Evolutionary conservation across 2,888 invertebrate genomes (phyloP), one percentile per base, ranked within the genome.

Genomic region (Morinoia aosen): DNA sequence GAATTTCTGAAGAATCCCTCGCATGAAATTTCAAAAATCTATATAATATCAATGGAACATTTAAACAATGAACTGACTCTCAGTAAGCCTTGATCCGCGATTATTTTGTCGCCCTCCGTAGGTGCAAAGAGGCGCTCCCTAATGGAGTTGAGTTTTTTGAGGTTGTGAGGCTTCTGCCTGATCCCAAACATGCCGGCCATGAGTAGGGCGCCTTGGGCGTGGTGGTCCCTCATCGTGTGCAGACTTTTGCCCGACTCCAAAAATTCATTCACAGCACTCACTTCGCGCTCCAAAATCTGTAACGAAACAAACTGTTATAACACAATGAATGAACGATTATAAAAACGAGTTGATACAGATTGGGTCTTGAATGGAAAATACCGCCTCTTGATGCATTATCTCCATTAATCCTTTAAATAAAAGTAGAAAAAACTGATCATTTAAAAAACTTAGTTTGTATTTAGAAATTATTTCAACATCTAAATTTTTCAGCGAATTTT

Each of bases 111-210:
- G 48, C 7, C 40, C 40, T 40, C 12, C 48, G 40, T 14, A 40
- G 12, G 11, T 11, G 40, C 90, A 33, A 90, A 90, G 7, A 90
- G 40, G 8, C 39, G 40, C 40, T 19, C 40, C 40, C 90, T 39
- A 4, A 90, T 40, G 90, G 40, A 39, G 4, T 90, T 90, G 40
- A 90, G 90, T 3, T 39, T 12, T 14, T 11, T 11, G 12, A 39
- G 90, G 40, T 90, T 90, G 90, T 39, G 8, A 7, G 39, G 40
- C 8, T 5, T 94, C 57, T 61, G 61, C 39, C 57, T 58, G 39
- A 94, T 25, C 7, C 94, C 94, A 16, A 19, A 94, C 94, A 94
- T 94, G 58, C 94, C 94, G 12, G n/a, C 57, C 57, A 94, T 39
- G 19, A 94, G 10, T 56, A 2, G 12, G 8, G 94, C 58, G 5